Evolutionary conservation across 2,797 vertebrate species (phyloP).

Genomic region (Sebastes miniatus): DNA sequence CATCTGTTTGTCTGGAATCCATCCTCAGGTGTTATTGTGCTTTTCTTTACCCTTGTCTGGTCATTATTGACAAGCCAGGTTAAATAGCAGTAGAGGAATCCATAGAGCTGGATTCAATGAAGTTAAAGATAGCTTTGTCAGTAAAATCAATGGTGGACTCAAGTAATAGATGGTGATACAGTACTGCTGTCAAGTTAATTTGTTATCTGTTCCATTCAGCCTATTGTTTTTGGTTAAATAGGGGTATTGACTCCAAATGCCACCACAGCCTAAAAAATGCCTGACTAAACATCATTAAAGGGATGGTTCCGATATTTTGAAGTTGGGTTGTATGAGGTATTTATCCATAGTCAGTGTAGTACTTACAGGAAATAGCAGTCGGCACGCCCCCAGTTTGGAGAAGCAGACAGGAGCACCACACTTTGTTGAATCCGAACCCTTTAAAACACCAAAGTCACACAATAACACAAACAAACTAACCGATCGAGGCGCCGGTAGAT

Average conservation of each 20-base stretch:
- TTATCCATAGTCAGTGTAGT: too few relatives aligned
- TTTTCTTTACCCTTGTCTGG: background rate
- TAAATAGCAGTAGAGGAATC: background rate
- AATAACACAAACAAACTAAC: too few relatives aligned
- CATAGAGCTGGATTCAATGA: background rate
- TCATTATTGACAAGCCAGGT: background rate
- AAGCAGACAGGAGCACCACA: too few relatives aligned
- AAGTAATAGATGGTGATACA: background rate
- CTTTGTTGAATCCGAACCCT: too few relatives aligned
- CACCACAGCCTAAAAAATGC: background rate
- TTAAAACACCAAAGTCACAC: too few relatives aligned
- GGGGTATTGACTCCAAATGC: slow-evolving; percentile 2
- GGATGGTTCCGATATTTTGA: background rate
- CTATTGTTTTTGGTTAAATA: background rate
- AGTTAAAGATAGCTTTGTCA: background rate
- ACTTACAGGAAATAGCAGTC: too few relatives aligned
- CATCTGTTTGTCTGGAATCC: background rate
- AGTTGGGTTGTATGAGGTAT: background rate
- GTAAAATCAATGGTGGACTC: slow-evolving; percentile 2
- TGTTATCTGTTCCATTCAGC: background rate
- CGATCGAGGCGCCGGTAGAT: too few relatives aligned
- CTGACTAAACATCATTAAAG: background rate
- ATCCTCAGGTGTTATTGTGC: background rate
- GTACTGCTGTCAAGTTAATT: background rate
- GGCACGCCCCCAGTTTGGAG: too few relatives aligned